Percentiles rank a stretch among this genome's conserved stretches.
Evolutionary conservation across 1,140 invertebrate genomes (phyloP).

Genomic region (Cyclina sinensis): DNA sequence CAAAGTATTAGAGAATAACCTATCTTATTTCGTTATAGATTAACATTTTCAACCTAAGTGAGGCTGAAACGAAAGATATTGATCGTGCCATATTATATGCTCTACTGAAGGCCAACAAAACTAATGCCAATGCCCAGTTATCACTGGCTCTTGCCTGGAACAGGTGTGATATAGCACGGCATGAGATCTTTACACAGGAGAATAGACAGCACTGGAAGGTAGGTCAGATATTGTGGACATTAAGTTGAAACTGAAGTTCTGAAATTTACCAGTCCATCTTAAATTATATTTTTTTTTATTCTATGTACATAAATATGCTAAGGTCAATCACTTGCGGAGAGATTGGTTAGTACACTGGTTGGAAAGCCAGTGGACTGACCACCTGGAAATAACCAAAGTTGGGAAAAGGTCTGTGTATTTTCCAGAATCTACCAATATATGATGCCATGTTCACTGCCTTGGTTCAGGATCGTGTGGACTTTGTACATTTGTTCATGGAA

Average conservation of each 20-base stretch:
- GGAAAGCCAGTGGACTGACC: no score
- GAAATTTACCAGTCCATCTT: no score
- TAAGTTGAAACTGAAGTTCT: no score
- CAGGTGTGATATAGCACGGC: slow-evolving; percentile 83
- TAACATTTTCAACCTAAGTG: slow-evolving; percentile 84
- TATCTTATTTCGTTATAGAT: slow-evolving; percentile 70
- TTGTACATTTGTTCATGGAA: slow-evolving; percentile 85
- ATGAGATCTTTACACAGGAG: slow-evolving; percentile 83
- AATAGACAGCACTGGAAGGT: slow-evolving; percentile 82
- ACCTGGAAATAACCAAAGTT: no score
- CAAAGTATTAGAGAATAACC: no score
- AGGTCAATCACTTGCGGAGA: no score
- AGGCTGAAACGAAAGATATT: slow-evolving; percentile 83
- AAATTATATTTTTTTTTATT: no score
- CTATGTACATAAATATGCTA: no score
- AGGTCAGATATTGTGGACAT: no score
- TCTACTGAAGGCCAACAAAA: slow-evolving; percentile 84
- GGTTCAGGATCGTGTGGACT: slow-evolving; percentile 82
- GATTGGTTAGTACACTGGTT: no score
- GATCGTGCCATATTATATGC: slow-evolving; percentile 86
- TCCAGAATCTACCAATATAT: slow-evolving; percentile 79
- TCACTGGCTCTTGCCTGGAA: slow-evolving; percentile 85
- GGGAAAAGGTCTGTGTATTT: neutral
- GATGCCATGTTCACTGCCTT: slow-evolving; percentile 84
- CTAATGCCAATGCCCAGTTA: slow-evolving; percentile 82